phyloP scores from a whole-genome alignment of 2,888 invertebrate species.

The Carcina quercana region DNA sequence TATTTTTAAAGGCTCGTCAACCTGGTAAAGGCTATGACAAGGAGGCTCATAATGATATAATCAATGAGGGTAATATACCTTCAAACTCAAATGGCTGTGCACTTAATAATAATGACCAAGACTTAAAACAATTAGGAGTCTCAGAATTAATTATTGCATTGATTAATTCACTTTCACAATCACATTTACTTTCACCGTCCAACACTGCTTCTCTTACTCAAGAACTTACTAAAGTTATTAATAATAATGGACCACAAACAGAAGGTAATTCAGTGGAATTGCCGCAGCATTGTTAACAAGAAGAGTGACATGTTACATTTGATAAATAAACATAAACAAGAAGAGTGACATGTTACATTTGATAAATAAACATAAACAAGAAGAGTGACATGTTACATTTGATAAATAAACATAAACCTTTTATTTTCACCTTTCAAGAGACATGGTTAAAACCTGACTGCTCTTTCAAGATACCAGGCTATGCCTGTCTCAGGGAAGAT shows the following conservation, averaged over 20 bases:
- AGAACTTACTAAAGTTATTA: neutral
- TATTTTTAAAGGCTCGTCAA: neutral
- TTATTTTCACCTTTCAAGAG: neutral
- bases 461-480: constrained; percentile 6
- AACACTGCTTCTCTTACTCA: neutral
- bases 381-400: no score
- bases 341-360: neutral
- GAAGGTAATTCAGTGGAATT: neutral
- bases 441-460: neutral
- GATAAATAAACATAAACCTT: no score
- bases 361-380: neutral
- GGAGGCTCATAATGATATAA: neutral
- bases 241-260: neutral
- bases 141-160: neutral
- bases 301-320: neutral
- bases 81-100: neutral
- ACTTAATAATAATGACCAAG: neutral
- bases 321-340: neutral
- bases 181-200: neutral
- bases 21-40: neutral
- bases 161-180: neutral
- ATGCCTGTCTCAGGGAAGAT: constrained; percentile 6
- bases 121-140: no score
- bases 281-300: neutral
- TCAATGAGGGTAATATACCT: neutral